Percentiles rank a stretch among this genome's conserved stretches.
Conservation (phyloP, 1,140 invertebrate genomes). For the Brachionus koreanus region DNA sequence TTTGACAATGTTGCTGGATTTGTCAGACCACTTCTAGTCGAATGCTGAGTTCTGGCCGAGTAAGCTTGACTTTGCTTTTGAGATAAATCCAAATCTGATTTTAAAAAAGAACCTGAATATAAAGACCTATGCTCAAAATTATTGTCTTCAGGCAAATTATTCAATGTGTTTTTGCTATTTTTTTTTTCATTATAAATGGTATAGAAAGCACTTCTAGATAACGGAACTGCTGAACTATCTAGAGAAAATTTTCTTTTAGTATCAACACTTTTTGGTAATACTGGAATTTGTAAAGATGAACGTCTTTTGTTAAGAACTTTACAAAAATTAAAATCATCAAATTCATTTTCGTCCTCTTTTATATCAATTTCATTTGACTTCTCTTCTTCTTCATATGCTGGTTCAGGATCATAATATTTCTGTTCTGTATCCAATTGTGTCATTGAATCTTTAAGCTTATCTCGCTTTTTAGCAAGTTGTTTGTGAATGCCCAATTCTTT, state of each 20-base stretch:
- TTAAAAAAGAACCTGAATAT: not conserved
- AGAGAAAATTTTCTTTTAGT: slow-evolving; percentile 28
- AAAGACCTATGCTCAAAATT: not conserved
- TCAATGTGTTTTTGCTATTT: not conserved
- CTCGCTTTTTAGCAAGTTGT: not conserved
- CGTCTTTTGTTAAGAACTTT: not conserved
- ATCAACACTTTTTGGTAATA: not conserved
- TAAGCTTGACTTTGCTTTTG: not conserved
- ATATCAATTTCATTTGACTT: not conserved
- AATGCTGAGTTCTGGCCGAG: not conserved
- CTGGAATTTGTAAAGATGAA: not conserved
- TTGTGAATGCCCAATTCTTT: not conserved
- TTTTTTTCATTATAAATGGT: not conserved
- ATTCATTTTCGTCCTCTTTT: not conserved
- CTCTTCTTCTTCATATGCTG: not conserved
- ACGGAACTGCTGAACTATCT: not conserved
- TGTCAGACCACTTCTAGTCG: not conserved
- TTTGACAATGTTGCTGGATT: not conserved
- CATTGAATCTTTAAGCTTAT: not conserved
- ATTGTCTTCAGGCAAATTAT: not conserved
- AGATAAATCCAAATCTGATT: not conserved
- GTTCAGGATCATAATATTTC: not conserved
- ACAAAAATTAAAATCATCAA: not conserved
- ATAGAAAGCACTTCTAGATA: not conserved
- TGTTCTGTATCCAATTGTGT: not conserved